Evolutionary conservation across 92 coral and sea anemone genomes (phyloP).

Genomic region (Chrysogorgia sp.): DNA sequence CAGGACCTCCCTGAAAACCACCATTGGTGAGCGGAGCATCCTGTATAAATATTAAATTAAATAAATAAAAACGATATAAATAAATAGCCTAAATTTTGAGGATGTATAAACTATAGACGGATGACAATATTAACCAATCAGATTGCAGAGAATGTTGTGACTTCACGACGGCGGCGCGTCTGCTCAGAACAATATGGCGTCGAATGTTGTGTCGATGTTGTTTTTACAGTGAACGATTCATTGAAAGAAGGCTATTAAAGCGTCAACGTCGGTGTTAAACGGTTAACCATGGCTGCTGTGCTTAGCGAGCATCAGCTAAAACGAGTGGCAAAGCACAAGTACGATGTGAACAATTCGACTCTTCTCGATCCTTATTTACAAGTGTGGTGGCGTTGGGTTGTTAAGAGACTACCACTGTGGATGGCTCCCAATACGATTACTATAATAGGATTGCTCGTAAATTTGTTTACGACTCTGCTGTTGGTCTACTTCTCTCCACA

Average conservation of each 20-base stretch:
- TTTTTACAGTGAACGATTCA: not conserved
- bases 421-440: conserved; percentile 93
- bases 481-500: conserved; percentile 85
- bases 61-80: not conserved
- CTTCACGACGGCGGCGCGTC: not conserved
- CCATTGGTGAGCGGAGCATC: no score
- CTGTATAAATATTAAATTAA: no score
- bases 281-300: conserved; percentile 67
- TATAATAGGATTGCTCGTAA: conserved; percentile 68
- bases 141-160: not conserved
- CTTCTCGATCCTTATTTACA: conserved; percentile 87
- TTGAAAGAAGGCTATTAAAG: not conserved
- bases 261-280: not conserved
- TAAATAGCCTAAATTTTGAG: not conserved
- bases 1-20: no score
- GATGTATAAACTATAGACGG: no score
- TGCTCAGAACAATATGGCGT: not conserved
- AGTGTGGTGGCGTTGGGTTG: conserved; percentile 96
- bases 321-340: conserved; percentile 88
- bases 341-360: conserved; percentile 76
- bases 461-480: conserved; percentile 72
- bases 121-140: not conserved
- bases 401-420: conserved; percentile 88
- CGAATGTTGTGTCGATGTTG: not conserved
- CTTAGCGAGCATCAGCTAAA: conserved; percentile 82